A percentile compares a stretch with the other conserved stretches of the same genome.
These are phyloP conservation scores for Panonychus citri DNA, from an alignment of 1,140 invertebrate species.

Conservation along the genomic window DNA sequence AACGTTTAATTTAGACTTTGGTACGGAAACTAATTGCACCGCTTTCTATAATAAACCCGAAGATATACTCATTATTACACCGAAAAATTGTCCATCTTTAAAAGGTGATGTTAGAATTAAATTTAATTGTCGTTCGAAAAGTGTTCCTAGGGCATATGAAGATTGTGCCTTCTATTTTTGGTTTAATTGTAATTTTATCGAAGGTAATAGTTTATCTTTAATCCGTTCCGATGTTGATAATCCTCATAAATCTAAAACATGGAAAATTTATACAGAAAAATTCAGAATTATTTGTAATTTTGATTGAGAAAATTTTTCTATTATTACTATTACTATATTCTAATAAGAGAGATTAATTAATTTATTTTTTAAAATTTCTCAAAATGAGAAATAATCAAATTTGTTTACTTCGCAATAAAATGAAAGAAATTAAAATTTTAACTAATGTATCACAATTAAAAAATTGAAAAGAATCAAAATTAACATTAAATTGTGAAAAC, in stretches of 20 bases:
- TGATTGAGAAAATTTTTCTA: too few relatives aligned
- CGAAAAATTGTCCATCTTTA: slow-evolving; percentile 21
- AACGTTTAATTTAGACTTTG: slow-evolving; percentile 24
- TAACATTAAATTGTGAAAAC: too few relatives aligned
- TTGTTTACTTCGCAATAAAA: too few relatives aligned
- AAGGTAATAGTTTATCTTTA: slow-evolving; percentile 24
- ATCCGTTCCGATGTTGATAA: slow-evolving; percentile 28
- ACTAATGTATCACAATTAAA: too few relatives aligned
- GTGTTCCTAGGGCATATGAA: slow-evolving; percentile 29
- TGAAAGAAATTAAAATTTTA: too few relatives aligned
- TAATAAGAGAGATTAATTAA: too few relatives aligned
- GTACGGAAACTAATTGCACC: slow-evolving; percentile 8
- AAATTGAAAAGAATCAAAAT: too few relatives aligned
- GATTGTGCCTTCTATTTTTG: slow-evolving; percentile 33
- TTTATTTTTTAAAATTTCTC: too few relatives aligned
- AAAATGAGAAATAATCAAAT: too few relatives aligned
- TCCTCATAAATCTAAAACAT: slow-evolving; percentile 30
- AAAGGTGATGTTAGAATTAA: slow-evolving; percentile 26
- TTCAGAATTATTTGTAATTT: slow-evolving; percentile 18
- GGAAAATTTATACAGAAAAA: slow-evolving; percentile 24
- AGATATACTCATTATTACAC: slow-evolving; percentile 20
- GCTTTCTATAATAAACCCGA: slow-evolving; percentile 18
- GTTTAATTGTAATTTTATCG: slow-evolving; percentile 31
- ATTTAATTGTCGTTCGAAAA: slow-evolving; percentile 23
- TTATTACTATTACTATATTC: too few relatives aligned